Evolutionary conservation across 2,797 vertebrate genomes (phyloP).

Genomic region (Sebastes nivosus): DNA sequence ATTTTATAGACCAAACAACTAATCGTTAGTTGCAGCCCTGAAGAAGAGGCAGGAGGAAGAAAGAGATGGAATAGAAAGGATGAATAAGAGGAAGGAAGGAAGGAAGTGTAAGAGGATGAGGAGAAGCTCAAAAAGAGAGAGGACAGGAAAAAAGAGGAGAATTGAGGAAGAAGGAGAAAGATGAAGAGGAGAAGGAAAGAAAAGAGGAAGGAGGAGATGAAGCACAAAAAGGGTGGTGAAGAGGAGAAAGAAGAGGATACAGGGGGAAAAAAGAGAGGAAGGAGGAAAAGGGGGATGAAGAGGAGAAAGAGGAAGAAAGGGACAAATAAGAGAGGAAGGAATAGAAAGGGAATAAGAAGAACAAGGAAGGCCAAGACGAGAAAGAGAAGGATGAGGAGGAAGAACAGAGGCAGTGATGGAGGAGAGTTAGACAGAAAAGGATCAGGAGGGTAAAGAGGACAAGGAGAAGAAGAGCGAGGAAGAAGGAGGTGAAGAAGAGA

Average conservation of each 20-base stretch:
- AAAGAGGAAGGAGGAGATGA: too few relatives aligned
- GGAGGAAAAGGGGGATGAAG: too few relatives aligned
- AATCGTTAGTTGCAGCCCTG: too few relatives aligned
- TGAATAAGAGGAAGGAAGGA: background rate
- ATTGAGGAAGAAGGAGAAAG: too few relatives aligned
- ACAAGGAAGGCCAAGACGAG: background rate
- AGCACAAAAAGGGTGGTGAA: too few relatives aligned
- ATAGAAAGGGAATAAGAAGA: background rate
- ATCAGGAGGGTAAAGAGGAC: constrained; percentile 6
- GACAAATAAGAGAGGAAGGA: too few relatives aligned
- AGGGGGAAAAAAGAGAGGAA: too few relatives aligned
- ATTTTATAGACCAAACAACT: too few relatives aligned
- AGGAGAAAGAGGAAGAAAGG: too few relatives aligned
- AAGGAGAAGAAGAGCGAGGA: background rate
- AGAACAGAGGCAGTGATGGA: background rate
- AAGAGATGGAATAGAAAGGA: background rate
- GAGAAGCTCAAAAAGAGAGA: background rate
- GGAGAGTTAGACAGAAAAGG: background rate
- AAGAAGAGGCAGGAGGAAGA: background rate
- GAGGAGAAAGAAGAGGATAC: too few relatives aligned
- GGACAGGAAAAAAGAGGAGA: background rate
- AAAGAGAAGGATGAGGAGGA: background rate
- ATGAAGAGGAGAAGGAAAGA: too few relatives aligned
- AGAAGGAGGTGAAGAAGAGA: background rate
- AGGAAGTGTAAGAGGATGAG: background rate